A percentile compares a stretch with the other conserved stretches of the same genome.
phyloP scores from a whole-genome alignment of 2,113 vertebrate genomes.

The Marmota monax region DNA sequence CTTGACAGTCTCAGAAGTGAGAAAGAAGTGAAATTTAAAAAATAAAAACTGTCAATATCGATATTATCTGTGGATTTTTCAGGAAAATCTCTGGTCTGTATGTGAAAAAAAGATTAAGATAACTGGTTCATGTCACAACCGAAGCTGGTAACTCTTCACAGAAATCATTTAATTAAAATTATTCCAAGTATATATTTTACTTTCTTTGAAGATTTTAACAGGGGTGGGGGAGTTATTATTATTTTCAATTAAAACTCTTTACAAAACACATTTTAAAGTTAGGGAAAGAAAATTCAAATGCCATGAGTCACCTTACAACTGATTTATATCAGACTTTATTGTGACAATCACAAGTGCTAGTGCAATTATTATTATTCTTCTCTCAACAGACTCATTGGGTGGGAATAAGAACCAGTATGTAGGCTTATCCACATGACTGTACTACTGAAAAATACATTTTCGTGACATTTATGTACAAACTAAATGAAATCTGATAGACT shows the following conservation, averaged over 20 bases:
- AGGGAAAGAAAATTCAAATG: constrained; percentile 58
- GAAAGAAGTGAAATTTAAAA: constrained; percentile 5
- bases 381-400: neutral
- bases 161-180: constrained; percentile 53
- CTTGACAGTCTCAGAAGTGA: neutral
- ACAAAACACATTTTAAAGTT: constrained; percentile 46
- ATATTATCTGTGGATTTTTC: neutral
- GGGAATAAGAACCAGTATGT: neutral
- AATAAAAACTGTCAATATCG: neutral
- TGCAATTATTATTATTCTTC: constrained; percentile 38
- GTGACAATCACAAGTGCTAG: constrained; percentile 9
- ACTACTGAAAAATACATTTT: neutral
- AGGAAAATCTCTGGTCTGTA: neutral
- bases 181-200: neutral
- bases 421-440: neutral
- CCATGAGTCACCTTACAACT: constrained; percentile 44
- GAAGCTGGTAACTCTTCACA: neutral
- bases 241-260: constrained; percentile 60
- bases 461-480: neutral
- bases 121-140: neutral
- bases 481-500: constrained; percentile 7
- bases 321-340: constrained; percentile 35
- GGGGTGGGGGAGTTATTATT: neutral
- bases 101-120: neutral
- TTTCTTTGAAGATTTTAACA: constrained; percentile 24